Evolutionary conservation across 2,888 invertebrate genomes (phyloP).

Genomic region (Tenthredo livida): DNA sequence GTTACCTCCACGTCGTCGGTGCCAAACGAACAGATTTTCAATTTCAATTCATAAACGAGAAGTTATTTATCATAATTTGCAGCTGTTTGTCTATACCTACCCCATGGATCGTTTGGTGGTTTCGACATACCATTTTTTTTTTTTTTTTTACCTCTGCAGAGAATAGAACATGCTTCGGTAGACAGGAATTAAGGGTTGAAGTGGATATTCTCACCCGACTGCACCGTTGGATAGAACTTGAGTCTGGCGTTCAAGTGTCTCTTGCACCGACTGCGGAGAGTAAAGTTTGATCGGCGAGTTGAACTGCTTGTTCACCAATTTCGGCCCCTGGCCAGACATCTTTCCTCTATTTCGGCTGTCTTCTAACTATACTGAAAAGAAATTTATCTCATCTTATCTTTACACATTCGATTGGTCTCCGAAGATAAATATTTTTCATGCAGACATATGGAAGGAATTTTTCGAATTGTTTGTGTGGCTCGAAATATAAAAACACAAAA

Average conservation of each 20-base stretch:
- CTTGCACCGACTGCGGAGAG: conserved; percentile 89
- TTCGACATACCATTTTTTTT: not conserved
- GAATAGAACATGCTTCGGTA: not conserved
- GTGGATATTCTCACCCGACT: conserved; percentile 84
- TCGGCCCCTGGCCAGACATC: conserved; percentile 86
- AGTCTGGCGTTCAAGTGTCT: conserved; percentile 88
- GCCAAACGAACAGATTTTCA: conserved; percentile 7
- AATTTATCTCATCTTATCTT: not conserved
- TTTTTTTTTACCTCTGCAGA: not conserved
- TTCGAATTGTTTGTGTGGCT: not conserved
- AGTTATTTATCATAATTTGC: not conserved
- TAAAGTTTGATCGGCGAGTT: conserved; percentile 93
- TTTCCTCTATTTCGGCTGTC: conserved; percentile 68
- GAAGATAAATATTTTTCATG: not conserved
- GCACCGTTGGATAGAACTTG: conserved; percentile 89
- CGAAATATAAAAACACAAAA: not conserved
- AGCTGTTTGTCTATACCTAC: not conserved
- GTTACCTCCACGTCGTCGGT: conserved; percentile 19
- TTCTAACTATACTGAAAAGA: conserved; percentile 56
- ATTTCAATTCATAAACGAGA: not conserved
- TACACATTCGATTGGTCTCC: not conserved
- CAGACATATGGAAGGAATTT: not conserved
- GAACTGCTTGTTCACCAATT: conserved; percentile 92
- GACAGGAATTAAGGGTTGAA: not conserved
- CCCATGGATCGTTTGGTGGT: not conserved